These are phyloP conservation scores for Sarotherodon lohbergeri DNA, from an alignment of 2,113 vertebrate genomes.

Conservation along the genomic window DNA sequence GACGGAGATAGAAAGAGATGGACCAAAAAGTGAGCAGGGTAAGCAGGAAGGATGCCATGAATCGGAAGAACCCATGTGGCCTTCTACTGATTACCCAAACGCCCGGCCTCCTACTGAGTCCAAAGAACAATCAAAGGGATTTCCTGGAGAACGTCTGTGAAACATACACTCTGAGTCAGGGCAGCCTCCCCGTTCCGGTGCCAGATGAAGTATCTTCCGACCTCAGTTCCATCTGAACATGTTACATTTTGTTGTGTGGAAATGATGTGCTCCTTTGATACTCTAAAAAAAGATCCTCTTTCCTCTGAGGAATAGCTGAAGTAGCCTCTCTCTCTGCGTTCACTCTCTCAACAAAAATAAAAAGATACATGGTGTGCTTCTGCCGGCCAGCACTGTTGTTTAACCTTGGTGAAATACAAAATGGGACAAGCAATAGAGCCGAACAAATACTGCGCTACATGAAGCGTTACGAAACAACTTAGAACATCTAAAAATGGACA, in stretches of 20 bases:
- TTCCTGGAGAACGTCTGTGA: conserved; percentile 63
- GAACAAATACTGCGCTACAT: conserved; percentile 57
- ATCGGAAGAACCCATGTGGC: conserved; percentile 64
- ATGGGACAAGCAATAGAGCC: conserved; percentile 61
- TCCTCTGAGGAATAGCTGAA: conserved; percentile 52
- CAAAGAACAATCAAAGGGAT: conserved; percentile 64
- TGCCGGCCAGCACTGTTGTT: conserved; percentile 48
- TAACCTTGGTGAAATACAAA: conserved; percentile 65
- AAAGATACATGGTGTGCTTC: conserved; percentile 56
- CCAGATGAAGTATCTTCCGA: conserved; percentile 61
- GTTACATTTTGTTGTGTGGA: conserved; percentile 56
- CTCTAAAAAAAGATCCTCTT: conserved; percentile 40
- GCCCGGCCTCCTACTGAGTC: conserved; percentile 61
- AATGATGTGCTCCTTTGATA: conserved; percentile 60
- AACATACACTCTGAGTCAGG: conserved; percentile 46
- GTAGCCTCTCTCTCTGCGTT: conserved; percentile 46
- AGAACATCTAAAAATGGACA: conserved; percentile 56
- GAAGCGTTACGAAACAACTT: conserved; percentile 51
- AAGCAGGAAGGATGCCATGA: conserved; percentile 64
- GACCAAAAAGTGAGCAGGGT: conserved; percentile 46
- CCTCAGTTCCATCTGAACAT: conserved; percentile 47
- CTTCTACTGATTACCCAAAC: conserved; percentile 67
- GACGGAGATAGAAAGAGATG: conserved; percentile 47
- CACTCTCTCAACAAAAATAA: conserved; percentile 51
- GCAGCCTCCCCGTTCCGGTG: conserved; percentile 40